These are phyloP conservation scores for Chironomus striatipennis DNA, from an alignment of 1,140 invertebrate genomes.

Conservation along the genomic window DNA sequence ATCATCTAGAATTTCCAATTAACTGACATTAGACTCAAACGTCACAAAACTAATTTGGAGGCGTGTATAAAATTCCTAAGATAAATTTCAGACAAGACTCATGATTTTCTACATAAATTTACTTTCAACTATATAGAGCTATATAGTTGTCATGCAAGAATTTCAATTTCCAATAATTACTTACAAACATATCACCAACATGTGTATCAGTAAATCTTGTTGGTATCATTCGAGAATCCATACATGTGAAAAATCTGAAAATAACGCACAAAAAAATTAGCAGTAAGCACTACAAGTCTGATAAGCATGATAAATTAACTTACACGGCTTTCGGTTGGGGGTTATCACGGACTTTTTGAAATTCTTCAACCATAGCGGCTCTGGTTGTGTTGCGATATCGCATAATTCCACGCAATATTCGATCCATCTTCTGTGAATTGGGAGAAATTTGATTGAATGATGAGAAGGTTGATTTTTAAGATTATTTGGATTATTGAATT, in stretches of 20 bases:
- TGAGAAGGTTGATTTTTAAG: no score
- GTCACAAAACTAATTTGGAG: no score
- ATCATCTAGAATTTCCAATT: no score
- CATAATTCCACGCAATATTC: slow-evolving; percentile 80
- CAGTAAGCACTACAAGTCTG: no score
- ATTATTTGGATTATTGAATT: no score
- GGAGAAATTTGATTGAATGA: no score
- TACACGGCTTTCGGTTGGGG: slow-evolving; percentile 79
- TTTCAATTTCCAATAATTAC: slow-evolving; percentile 31
- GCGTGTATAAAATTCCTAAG: no score
- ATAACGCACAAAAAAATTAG: not conserved
- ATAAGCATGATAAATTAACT: not conserved
- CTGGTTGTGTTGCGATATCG: slow-evolving; percentile 71
- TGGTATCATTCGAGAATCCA: slow-evolving; percentile 94
- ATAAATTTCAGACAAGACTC: no score
- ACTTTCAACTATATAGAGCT: no score
- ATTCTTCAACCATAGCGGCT: slow-evolving; percentile 82
- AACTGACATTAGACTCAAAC: no score
- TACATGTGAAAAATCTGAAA: slow-evolving; percentile 84
- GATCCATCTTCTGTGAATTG: slow-evolving; percentile 55
- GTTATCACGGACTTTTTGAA: slow-evolving; percentile 75
- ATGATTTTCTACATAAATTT: no score
- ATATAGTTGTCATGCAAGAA: not conserved
- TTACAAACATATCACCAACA: slow-evolving; percentile 89
- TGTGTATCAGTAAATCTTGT: slow-evolving; percentile 91